Evolutionary conservation across 2,113 vertebrate species (phyloP), one percentile per base, ranked within the genome.

Genomic region (Leptocoma aspasia): DNA sequence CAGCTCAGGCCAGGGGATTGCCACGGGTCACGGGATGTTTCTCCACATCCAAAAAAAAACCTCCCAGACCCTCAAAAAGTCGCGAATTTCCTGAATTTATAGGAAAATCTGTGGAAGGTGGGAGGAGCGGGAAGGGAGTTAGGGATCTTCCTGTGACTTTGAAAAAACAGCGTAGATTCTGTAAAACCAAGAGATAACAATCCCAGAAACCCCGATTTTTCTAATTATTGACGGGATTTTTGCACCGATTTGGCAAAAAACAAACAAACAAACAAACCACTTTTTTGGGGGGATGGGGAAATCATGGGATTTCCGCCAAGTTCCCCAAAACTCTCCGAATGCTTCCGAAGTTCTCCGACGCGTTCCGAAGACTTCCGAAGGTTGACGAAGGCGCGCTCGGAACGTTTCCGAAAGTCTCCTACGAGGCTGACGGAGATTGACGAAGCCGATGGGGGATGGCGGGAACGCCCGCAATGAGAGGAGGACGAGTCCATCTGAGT

Each of bases 201-300:
- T 4, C 5, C 6, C 1, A 3, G 22, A 31, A 4, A 0, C 4
- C 11, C 5, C 11, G 18, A 17, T 45, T 63, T 61, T 45, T 45
- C 11, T 22, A 26, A 18, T 63, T 54, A 6, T 33, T 22, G 11
- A 17, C 17, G 22, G 22, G 27, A 33, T 53, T 72, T 83, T 27
- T 27, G 22, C 17, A 5, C 8, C 6, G 9, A 1, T 61, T 71
- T 6, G 66, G 56, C n/a, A n/a, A n/a, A n/a, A n/a, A n/a, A n/a
- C n/a, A n/a, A n/a, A n/a, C n/a, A n/a, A n/a, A n/a, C n/a, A n/a
- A n/a, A n/a, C n/a, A n/a, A n/a, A n/a, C 33, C 31, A 0, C 15
- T 72, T 7, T 17, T 17, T 1, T n/a, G n/a, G n/a, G n/a, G 68
- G 57, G 33, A 15, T 1, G 22, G 4, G 47, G 5, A 63, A 45